Conservation (phyloP, 2,888 invertebrate species). For the Tuberolachnus salignus region DNA sequence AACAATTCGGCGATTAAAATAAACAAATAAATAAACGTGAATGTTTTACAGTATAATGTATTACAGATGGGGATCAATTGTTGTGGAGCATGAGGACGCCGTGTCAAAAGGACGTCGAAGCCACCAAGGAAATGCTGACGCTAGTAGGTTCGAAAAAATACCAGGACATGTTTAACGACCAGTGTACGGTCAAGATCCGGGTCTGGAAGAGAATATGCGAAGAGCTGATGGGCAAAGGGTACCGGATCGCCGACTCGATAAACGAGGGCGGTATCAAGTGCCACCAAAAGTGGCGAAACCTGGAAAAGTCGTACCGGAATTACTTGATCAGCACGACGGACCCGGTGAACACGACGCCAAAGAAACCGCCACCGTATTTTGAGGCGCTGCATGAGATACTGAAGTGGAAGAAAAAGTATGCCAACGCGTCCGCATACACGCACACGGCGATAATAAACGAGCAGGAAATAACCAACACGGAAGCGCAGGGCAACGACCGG, state of each 20-base stretch:
- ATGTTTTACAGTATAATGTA: not conserved
- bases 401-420: conserved; percentile 46
- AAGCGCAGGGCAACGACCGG: not conserved
- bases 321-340: conserved; percentile 42
- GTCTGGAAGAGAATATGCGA: conserved; percentile 53
- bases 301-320: conserved; percentile 52
- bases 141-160: conserved; percentile 45
- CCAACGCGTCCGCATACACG: conserved; percentile 36
- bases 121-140: conserved; percentile 41
- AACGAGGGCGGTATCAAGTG: conserved; percentile 51
- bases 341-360: conserved; percentile 23
- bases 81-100: conserved; percentile 51
- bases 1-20: no score
- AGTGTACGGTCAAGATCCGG: conserved; percentile 47
- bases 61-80: conserved; percentile 32
- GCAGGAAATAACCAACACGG: conserved; percentile 3
- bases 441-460: conserved; percentile 40
- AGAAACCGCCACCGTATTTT: conserved; percentile 50
- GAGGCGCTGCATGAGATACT: conserved; percentile 43
- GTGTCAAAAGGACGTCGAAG: conserved; percentile 49
- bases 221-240: conserved; percentile 41
- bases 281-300: conserved; percentile 47
- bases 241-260: conserved; percentile 39
- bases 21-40: no score
- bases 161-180: conserved; percentile 51